Conservation (phyloP, 1,140 invertebrate genomes). For the Chelonus insularis region DNA sequence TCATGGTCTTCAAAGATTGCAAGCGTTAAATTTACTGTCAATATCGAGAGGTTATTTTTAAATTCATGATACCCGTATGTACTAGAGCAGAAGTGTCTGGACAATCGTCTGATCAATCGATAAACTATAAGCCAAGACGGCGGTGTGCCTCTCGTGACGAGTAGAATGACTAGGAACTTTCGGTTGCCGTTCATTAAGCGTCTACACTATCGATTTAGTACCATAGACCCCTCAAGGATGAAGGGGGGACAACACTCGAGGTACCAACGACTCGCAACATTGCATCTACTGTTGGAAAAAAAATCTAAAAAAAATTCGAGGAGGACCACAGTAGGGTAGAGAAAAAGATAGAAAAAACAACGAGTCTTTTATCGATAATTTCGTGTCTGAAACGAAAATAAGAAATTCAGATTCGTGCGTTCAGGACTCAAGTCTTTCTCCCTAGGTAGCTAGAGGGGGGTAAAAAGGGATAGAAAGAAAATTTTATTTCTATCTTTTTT, state of each 20-base stretch:
- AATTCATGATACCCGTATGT: no score
- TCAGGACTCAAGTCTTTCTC: background rate
- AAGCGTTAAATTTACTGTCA: no score
- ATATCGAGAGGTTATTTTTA: no score
- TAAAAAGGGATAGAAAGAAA: no score
- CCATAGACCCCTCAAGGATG: slow-evolving; percentile 4
- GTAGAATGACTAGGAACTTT: slow-evolving; percentile 25
- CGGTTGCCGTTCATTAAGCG: slow-evolving; percentile 24
- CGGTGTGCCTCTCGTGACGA: slow-evolving; percentile 18
- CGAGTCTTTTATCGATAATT: slow-evolving; percentile 23
- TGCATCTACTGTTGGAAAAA: background rate
- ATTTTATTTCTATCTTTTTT: no score
- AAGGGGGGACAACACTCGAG: background rate
- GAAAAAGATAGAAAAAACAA: slow-evolving; percentile 1
- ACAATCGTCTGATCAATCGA: slow-evolving; percentile 21
- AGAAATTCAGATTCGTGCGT: slow-evolving; percentile 29
- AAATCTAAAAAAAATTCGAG: background rate
- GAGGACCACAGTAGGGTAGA: background rate
- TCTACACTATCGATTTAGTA: slow-evolving; percentile 21
- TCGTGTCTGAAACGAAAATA: slow-evolving; percentile 25
- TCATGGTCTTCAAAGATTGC: no score
- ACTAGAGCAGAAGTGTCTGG: slow-evolving; percentile 11
- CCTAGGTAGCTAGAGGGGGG: no score
- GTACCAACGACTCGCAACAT: slow-evolving; percentile 8
- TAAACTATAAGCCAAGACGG: background rate